Base-by-base conservation (phyloP, 2,113 vertebrate species). In the Nettapus auritus region DNA sequence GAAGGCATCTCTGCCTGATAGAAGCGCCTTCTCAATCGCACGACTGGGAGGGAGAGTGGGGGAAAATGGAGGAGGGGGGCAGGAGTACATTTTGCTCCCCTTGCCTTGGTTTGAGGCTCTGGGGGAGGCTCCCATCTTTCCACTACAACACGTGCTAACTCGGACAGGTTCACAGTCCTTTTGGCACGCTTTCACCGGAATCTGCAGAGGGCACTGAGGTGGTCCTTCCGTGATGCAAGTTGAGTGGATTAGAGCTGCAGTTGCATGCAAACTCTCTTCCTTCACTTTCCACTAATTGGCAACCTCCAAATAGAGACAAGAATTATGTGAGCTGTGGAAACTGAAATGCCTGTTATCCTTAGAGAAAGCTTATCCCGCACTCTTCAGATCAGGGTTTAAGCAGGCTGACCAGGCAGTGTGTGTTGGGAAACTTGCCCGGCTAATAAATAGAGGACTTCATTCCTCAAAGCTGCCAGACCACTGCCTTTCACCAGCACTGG, bases 341-440 rank as follows among this genome's bases (percentile, higher is more conserved):
- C 19, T 64, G 33, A 93, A 89, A 57, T 75, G 88, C 90, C 82
- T 75, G 79, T 83, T 88, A 90, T 50, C 91, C 93, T 3, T 6
- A 66, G 76, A 88, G 73, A 88, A 95, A 93, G 91, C 80, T 93
- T 96, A 91, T 96, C 90, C 79, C 57, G 94, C 66, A 20, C 90
- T 91, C 90, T 60, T 71, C 90, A 88, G 70, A 88, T 87, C n/a
- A 6, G 86, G 80, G 57, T 68, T 95, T 94, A 94, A 86, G 83
- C 90, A 88, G 67, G 48, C 76, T 96, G 95, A 95, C 90, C 93
- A 92, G 92, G 93, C 93, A 76, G 17, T 68, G 82, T 68, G 82
- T 62, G 69, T 86, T 93, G 94, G 93, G 93, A 97, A 96, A 70
- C 85, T 64, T 96, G 93, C 94, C 92, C 44, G 0, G 69, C 69